Percentiles rank a stretch among this genome's conserved stretches.
These are phyloP conservation scores for Oxystoma pomonae DNA, from an alignment of 2,888 invertebrate species.

Conservation along the genomic window DNA sequence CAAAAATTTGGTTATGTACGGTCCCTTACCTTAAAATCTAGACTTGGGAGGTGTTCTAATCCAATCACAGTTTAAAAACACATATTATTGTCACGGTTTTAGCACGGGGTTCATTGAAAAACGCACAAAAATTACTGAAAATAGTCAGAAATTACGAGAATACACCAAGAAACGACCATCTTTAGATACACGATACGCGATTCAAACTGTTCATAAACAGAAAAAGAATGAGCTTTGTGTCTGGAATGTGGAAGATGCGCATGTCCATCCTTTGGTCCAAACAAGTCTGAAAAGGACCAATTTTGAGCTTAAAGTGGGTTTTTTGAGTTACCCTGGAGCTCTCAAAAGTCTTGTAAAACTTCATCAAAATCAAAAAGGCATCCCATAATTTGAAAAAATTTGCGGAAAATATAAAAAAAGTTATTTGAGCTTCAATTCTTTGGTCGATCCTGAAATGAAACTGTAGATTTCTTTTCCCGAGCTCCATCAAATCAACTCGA, in stretches of 20 bases:
- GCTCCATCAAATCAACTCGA: too few relatives aligned
- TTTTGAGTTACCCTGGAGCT: too few relatives aligned
- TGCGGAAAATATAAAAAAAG: too few relatives aligned
- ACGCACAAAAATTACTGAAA: conserved; percentile 1
- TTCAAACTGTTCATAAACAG: background rate
- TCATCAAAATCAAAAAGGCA: too few relatives aligned
- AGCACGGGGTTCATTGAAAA: background rate
- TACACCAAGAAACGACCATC: conserved; percentile 1
- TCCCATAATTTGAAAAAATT: too few relatives aligned
- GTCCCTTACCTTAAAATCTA: background rate
- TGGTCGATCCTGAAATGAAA: too few relatives aligned
- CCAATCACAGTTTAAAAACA: background rate
- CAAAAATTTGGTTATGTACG: conserved; percentile 1
- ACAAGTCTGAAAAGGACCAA: too few relatives aligned
- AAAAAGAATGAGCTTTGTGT: background rate
- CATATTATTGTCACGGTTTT: conserved; percentile 1
- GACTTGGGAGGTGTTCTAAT: background rate
- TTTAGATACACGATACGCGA: background rate
- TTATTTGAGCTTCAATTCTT: too few relatives aligned
- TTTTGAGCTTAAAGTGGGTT: too few relatives aligned
- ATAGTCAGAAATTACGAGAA: background rate
- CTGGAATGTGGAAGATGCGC: background rate
- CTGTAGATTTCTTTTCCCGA: too few relatives aligned
- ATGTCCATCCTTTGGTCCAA: background rate
- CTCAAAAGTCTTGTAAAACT: background rate